These are phyloP conservation scores for Biston stratarius DNA, from an alignment of 2,888 invertebrate genomes.

Conservation along the genomic window DNA sequence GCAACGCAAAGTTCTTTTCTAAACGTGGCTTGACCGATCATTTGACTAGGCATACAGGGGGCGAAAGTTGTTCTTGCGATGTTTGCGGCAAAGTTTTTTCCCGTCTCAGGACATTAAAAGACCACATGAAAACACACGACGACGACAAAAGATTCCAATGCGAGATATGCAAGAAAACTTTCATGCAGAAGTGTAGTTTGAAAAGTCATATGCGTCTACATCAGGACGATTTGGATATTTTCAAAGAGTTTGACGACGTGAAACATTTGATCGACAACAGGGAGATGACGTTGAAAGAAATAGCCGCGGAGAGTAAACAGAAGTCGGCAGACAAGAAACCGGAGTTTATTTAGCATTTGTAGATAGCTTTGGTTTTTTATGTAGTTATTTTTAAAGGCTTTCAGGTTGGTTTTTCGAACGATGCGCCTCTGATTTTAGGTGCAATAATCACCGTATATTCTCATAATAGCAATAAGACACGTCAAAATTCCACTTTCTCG, in stretches of 20 bases:
- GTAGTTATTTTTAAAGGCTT: neutral
- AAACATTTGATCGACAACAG: constrained; percentile 80
- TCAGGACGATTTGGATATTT: constrained; percentile 79
- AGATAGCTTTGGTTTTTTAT: constrained; percentile 8
- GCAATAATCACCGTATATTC: too few species aligned
- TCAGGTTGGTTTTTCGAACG: neutral
- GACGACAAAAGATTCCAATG: constrained; percentile 74
- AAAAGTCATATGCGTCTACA: constrained; percentile 76
- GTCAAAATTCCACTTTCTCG: too few species aligned
- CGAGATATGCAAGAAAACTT: constrained; percentile 76
- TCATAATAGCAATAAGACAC: too few species aligned
- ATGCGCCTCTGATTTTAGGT: too few species aligned
- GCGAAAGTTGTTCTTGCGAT: constrained; percentile 68
- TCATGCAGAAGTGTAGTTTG: constrained; percentile 77
- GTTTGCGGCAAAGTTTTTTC: constrained; percentile 74
- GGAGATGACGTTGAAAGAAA: constrained; percentile 77
- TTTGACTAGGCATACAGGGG: constrained; percentile 68
- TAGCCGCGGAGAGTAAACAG: constrained; percentile 74
- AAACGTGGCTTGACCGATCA: constrained; percentile 77
- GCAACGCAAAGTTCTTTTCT: constrained; percentile 78
- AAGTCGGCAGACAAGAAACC: constrained; percentile 61
- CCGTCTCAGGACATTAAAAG: constrained; percentile 67
- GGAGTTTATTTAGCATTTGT: constrained; percentile 45
- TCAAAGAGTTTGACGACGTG: constrained; percentile 82
- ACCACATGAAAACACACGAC: constrained; percentile 74